A percentile compares a stretch with the other conserved stretches of the same genome.
phyloP scores from a whole-genome alignment of 2,797 vertebrate species.

The Lagorchestes hirsutus region DNA sequence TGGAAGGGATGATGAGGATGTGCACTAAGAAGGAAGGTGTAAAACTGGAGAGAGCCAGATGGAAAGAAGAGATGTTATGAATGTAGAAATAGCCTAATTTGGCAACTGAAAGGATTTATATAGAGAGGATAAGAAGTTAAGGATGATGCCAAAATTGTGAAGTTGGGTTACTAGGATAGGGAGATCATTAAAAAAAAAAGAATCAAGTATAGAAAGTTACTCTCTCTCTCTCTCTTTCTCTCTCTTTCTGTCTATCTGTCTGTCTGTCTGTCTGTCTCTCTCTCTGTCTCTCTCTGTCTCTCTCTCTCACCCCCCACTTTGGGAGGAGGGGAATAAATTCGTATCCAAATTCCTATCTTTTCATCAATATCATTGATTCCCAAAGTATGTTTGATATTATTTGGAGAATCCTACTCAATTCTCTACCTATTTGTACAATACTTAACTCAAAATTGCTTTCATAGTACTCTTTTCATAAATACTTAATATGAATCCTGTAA shows the following conservation, averaged over 20 bases:
- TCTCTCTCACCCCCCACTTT: no score
- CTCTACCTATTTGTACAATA: neutral
- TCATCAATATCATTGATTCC: neutral
- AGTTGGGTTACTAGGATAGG: neutral
- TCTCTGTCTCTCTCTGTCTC: no score
- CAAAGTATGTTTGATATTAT: neutral
- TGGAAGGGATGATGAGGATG: neutral
- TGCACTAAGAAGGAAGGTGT: neutral
- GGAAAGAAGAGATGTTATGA: neutral
- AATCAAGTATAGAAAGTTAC: no score
- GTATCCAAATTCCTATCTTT: neutral
- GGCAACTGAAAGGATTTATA: neutral
- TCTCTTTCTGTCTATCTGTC: accelerated
- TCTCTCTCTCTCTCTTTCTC: no score
- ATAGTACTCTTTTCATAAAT: neutral
- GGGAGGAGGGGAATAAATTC: neutral
- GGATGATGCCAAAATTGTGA: neutral
- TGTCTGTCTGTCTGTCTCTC: no score
- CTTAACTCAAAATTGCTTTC: neutral
- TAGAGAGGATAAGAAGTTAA: neutral
- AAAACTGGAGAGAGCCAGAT: neutral
- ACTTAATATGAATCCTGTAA: neutral
- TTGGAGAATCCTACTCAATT: neutral
- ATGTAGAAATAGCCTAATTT: neutral
- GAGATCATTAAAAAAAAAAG: neutral